Evolutionary conservation across 2,888 invertebrate species (phyloP).

Genomic region (Tetheella fluctuosa): DNA sequence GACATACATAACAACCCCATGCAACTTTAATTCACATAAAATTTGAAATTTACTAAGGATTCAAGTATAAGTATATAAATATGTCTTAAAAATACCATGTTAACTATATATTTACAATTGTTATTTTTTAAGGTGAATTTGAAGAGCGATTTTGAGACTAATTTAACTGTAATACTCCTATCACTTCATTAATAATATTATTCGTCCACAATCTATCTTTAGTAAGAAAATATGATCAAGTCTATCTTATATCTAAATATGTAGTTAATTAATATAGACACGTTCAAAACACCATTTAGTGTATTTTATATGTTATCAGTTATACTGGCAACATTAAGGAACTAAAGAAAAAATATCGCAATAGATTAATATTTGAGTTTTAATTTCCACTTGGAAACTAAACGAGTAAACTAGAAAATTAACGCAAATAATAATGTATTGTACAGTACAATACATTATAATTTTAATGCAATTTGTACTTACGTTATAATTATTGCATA

Average conservation of each 20-base stretch:
- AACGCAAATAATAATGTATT: not conserved
- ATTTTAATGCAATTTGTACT: not conserved
- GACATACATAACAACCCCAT: too few species aligned
- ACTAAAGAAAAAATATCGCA: conserved; percentile 16
- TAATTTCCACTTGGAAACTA: too few species aligned
- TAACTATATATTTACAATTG: not conserved
- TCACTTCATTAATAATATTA: not conserved
- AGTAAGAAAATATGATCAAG: conserved; percentile 11
- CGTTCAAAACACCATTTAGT: not conserved
- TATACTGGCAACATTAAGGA: conserved; percentile 35
- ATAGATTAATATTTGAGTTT: too few species aligned
- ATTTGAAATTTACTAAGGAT: too few species aligned
- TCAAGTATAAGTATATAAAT: not conserved
- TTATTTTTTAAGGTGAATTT: not conserved
- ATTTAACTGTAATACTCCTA: not conserved
- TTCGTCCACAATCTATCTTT: not conserved
- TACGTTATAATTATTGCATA: not conserved
- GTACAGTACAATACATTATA: not conserved
- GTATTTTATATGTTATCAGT: conserved; percentile 26
- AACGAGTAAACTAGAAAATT: not conserved
- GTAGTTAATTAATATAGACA: not conserved
- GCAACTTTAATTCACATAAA: too few species aligned
- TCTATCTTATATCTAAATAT: conserved; percentile 13
- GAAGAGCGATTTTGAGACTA: not conserved
- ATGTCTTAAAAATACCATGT: not conserved